phyloP scores from a whole-genome alignment of 2,797 vertebrate genomes.

The Varecia variegata region DNA sequence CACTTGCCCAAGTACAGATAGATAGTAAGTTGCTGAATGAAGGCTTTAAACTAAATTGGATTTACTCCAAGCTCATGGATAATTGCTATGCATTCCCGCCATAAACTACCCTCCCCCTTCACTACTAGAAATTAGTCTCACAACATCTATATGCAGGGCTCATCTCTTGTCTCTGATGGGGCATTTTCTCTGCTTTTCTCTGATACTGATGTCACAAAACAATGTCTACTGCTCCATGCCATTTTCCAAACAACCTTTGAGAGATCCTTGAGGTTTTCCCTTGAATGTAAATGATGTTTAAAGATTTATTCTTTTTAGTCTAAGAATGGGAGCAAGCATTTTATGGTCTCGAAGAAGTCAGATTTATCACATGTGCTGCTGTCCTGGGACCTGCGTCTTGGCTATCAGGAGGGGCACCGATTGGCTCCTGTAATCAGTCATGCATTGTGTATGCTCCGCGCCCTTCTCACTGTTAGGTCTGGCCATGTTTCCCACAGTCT shows the following conservation, averaged over 20 bases:
- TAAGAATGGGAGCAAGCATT: background rate
- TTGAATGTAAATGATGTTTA: conserved; percentile 51
- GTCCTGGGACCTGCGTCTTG: conserved; percentile 42
- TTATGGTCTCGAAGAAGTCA: conserved; percentile 47
- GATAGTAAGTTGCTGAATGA: background rate
- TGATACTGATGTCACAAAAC: background rate
- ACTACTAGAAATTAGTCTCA: background rate
- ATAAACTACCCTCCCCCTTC: background rate
- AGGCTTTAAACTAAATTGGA: background rate
- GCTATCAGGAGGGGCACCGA: background rate
- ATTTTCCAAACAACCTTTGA: background rate
- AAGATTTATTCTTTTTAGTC: conserved; percentile 54
- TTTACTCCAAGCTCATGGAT: background rate
- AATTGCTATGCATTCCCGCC: background rate
- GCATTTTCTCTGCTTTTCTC: conserved; percentile 5
- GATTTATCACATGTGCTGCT: conserved; percentile 39
- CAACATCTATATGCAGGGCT: background rate
- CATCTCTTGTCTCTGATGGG: background rate
- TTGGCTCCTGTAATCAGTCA: conserved; percentile 69
- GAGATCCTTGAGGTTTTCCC: conserved; percentile 25
- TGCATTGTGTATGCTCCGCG: conserved; percentile 17
- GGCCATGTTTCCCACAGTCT: conserved; percentile 79
- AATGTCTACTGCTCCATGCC: background rate
- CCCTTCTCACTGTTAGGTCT: conserved; percentile 62
- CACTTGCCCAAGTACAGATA: background rate